Conservation (phyloP, 2,797 vertebrate species). For the Xiphorhynchus erythropygius region DNA sequence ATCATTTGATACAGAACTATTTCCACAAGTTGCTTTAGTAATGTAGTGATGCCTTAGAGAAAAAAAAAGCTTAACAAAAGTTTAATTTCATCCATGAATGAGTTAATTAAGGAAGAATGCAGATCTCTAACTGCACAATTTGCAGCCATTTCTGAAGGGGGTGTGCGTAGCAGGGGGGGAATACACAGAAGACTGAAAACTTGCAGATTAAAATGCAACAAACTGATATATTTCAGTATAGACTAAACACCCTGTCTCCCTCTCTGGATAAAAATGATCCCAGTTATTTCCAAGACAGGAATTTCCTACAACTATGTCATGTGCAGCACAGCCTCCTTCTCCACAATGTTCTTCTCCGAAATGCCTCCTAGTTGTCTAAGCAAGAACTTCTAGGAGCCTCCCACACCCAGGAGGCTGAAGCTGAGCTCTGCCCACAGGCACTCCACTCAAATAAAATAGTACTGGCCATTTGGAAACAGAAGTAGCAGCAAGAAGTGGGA, state of each 20-base stretch:
- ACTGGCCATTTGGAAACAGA: background rate
- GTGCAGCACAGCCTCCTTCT: background rate
- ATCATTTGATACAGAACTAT: background rate
- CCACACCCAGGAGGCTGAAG: background rate
- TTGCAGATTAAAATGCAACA: background rate
- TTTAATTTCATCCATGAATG: background rate
- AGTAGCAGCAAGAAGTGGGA: background rate
- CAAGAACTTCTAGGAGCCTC: background rate
- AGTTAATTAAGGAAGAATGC: conserved; percentile 8
- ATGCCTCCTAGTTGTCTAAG: background rate
- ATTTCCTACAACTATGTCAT: background rate
- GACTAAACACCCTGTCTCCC: background rate
- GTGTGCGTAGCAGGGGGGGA: background rate
- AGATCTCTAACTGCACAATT: background rate
- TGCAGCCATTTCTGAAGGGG: background rate
- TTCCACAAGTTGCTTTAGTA: background rate
- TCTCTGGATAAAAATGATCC: background rate
- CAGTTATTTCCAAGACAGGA: background rate
- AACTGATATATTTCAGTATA: background rate
- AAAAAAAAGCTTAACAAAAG: background rate
- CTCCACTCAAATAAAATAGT: background rate
- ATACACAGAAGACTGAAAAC: background rate
- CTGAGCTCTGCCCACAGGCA: background rate
- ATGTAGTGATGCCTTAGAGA: background rate
- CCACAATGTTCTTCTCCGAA: background rate